A percentile compares a stretch with the other conserved stretches of the same genome.
These are phyloP conservation scores for Polyodon spathula DNA, from an alignment of 2,113 vertebrate species.

Conservation along the genomic window DNA sequence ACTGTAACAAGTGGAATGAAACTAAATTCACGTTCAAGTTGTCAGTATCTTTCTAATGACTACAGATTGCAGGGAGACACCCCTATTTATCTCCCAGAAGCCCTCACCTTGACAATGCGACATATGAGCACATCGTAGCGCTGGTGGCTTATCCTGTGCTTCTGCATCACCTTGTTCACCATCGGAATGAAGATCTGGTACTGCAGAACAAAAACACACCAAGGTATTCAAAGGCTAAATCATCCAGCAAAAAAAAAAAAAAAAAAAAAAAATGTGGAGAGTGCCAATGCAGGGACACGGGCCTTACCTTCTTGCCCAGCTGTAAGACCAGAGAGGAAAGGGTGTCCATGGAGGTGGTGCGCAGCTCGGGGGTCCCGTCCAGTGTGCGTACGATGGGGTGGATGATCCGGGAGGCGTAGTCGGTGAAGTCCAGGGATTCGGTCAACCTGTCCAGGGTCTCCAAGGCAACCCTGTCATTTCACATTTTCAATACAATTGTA, in stretches of 20 bases:
- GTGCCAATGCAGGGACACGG: not conserved
- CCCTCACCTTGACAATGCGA: constrained; percentile 85
- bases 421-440: constrained; percentile 93
- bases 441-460: constrained; percentile 92
- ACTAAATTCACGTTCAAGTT: too few species aligned
- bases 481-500: too few species aligned
- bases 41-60: too few species aligned
- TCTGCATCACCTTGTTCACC: constrained; percentile 95
- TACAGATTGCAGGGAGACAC: not conserved
- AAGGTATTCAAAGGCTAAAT: too few species aligned
- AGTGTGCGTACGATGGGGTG: constrained; percentile 88
- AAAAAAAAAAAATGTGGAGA: too few species aligned
- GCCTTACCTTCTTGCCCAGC: constrained; percentile 87
- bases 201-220: constrained; percentile 56
- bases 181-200: constrained; percentile 98
- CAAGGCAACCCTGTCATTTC: constrained; percentile 71
- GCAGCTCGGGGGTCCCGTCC: constrained; percentile 83
- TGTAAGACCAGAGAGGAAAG: constrained; percentile 93
- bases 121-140: constrained; percentile 95
- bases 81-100: constrained; percentile 7
- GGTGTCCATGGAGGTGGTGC: constrained; percentile 89
- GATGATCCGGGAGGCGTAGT: constrained; percentile 93
- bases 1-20: too few species aligned
- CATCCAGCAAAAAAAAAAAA: too few species aligned
- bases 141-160: constrained; percentile 91